A percentile compares a stretch with the other conserved stretches of the same genome.
phyloP scores from a whole-genome alignment of 2,888 invertebrate genomes.

The Ormyrus nitidulus region DNA sequence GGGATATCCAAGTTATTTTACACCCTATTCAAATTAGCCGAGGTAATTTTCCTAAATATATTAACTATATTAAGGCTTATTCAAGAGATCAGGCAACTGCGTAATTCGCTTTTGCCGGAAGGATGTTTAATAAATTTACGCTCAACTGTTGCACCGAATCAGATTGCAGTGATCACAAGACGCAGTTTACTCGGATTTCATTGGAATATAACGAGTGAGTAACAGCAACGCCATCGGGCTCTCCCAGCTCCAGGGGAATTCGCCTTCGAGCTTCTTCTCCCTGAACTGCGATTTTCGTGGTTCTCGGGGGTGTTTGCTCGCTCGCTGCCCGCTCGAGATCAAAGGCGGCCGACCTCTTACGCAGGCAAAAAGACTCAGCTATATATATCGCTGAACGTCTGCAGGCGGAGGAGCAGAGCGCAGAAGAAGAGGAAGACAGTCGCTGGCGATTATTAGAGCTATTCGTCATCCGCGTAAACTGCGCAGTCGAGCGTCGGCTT shows the following conservation, averaged over 20 bases:
- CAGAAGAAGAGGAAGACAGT: slow-evolving; percentile 20
- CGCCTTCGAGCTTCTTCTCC: slow-evolving; percentile 9
- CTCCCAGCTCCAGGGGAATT: slow-evolving; percentile 18
- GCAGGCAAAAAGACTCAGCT: background rate
- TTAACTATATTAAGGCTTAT: no score
- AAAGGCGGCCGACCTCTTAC: slow-evolving; percentile 9
- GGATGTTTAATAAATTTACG: background rate
- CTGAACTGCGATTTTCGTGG: slow-evolving; percentile 36
- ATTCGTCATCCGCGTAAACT: slow-evolving; percentile 56
- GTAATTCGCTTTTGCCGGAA: no score
- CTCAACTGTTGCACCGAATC: background rate
- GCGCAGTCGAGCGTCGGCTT: slow-evolving; percentile 31
- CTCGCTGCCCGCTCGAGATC: slow-evolving; percentile 26
- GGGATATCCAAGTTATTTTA: no score
- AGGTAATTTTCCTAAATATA: no score
- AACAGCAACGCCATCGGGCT: background rate
- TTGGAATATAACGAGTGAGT: slow-evolving; percentile 9
- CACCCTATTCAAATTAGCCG: no score
- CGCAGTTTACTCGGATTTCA: background rate
- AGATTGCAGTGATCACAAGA: background rate
- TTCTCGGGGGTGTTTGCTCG: slow-evolving; percentile 27
- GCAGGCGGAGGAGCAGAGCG: background rate
- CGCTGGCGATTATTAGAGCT: slow-evolving; percentile 55
- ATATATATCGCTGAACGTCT: background rate
- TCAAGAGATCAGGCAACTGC: no score